These are phyloP conservation scores for Clarias laeviceps DNA, from an alignment of 2,797 vertebrate genomes.

Conservation along the genomic window DNA sequence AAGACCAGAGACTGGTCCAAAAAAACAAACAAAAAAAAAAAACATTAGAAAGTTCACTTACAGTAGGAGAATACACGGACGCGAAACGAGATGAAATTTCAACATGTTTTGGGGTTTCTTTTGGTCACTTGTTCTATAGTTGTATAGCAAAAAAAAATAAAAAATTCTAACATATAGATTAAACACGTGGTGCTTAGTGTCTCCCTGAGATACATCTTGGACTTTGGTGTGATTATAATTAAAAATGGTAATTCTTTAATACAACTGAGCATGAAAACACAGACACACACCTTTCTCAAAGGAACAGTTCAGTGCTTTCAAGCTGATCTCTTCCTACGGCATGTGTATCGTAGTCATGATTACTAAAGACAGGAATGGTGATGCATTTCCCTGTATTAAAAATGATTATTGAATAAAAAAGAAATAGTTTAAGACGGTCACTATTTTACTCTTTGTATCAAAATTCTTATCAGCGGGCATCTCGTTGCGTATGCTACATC, in stretches of 20 bases:
- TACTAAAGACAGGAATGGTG: not conserved
- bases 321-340: not conserved
- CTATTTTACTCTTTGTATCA: not conserved
- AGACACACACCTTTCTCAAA: not conserved
- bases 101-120: constrained; percentile 41
- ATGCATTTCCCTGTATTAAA: not conserved
- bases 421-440: not conserved
- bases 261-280: not conserved
- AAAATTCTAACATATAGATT: constrained; percentile 26
- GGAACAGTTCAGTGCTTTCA: not conserved
- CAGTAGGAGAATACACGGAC: constrained; percentile 8
- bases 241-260: constrained; percentile 12
- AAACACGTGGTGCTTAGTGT: constrained; percentile 38
- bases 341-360: not conserved
- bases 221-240: constrained; percentile 23
- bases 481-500: not conserved
- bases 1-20: not conserved
- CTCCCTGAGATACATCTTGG: constrained; percentile 50
- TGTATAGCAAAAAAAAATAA: constrained; percentile 37
- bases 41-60: not conserved
- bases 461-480: not conserved
- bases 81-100: constrained; percentile 31
- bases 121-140: constrained; percentile 44
- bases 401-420: not conserved
- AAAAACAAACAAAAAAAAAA: not conserved